These are phyloP conservation scores for Drosophila rhopaloa DNA, from an alignment of 1,140 invertebrate species.

Conservation along the genomic window DNA sequence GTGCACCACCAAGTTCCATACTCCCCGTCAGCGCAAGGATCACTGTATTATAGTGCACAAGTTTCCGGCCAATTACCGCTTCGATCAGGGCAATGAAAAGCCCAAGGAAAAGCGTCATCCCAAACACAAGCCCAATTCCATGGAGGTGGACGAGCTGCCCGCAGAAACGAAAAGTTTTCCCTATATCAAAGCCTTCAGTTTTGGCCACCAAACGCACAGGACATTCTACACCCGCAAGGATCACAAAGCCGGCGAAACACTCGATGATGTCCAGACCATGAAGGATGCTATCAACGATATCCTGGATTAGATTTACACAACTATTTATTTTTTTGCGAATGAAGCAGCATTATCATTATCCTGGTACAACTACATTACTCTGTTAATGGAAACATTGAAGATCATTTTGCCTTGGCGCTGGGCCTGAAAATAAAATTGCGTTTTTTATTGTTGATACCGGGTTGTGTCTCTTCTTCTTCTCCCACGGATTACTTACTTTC, in stretches of 20 bases:
- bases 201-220: constrained; percentile 44
- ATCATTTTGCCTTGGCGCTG: constrained; percentile 71
- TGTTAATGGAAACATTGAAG: constrained; percentile 43
- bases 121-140: constrained; percentile 13
- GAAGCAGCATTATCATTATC: constrained; percentile 49
- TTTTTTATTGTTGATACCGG: constrained; percentile 25
- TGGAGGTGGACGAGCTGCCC: constrained; percentile 52
- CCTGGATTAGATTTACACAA: constrained; percentile 49
- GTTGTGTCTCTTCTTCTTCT: neutral
- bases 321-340: constrained; percentile 68
- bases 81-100: constrained; percentile 73
- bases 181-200: constrained; percentile 48
- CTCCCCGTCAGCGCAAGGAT: constrained; percentile 85
- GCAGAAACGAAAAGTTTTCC: neutral
- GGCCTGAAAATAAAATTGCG: constrained; percentile 57
- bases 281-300: constrained; percentile 63
- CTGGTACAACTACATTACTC: constrained; percentile 34
- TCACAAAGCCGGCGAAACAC: constrained; percentile 11
- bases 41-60: constrained; percentile 88
- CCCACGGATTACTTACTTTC: constrained; percentile 58
- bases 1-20: constrained; percentile 87
- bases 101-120: constrained; percentile 25
- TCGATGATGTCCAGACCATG: constrained; percentile 49
- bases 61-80: constrained; percentile 88
- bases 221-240: constrained; percentile 45